Conservation (phyloP, 2,113 vertebrate genomes). For the Pagrus major region DNA sequence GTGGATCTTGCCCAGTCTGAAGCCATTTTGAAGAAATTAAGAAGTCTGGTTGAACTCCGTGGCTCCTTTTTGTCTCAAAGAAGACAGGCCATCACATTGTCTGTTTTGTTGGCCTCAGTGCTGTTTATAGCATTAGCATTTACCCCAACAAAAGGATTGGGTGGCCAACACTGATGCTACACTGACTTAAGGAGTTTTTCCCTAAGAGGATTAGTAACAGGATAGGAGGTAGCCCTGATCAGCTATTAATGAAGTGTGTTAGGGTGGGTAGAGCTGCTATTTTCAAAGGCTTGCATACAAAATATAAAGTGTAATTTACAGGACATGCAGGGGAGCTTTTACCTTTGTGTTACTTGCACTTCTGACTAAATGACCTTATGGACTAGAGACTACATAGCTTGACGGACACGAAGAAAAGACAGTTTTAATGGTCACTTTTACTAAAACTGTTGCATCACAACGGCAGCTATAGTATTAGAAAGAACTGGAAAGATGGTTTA, state of each 20-base stretch:
- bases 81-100: conserved; percentile 33
- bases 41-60: conserved; percentile 50
- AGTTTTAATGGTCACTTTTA: conserved; percentile 7
- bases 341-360: conserved; percentile 63
- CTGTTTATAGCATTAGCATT: conserved; percentile 59
- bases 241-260: conserved; percentile 80
- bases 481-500: not conserved
- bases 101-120: conserved; percentile 29
- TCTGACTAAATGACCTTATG: conserved; percentile 41
- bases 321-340: conserved; percentile 44
- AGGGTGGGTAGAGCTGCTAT: conserved; percentile 55
- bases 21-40: conserved; percentile 74
- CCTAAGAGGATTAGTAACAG: conserved; percentile 78
- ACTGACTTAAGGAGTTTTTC: conserved; percentile 72
- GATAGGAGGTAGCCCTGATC: conserved; percentile 71
- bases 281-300: conserved; percentile 65
- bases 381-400: not conserved
- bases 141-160: conserved; percentile 62
- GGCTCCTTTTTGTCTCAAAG: conserved; percentile 31
- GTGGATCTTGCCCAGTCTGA: conserved; percentile 73
- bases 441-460: not conserved
- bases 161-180: conserved; percentile 61
- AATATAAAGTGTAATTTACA: conserved; percentile 66
- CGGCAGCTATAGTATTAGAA: not conserved
- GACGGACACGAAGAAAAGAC: not conserved